A percentile compares a stretch with the other conserved stretches of the same genome.
phyloP scores from a whole-genome alignment of 2,888 invertebrate genomes.

The Pyrochroa serraticornis region DNA sequence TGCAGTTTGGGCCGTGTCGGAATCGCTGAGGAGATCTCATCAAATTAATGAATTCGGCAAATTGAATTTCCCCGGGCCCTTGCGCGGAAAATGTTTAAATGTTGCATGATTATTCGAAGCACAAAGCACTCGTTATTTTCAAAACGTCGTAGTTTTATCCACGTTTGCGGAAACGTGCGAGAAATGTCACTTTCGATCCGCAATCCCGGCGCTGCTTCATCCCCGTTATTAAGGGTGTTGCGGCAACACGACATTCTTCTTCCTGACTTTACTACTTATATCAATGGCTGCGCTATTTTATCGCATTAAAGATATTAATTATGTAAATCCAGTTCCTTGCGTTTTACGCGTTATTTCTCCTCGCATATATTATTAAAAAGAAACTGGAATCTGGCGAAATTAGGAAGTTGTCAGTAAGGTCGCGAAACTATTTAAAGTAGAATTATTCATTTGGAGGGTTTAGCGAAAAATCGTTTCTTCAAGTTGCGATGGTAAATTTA shows the following conservation, averaged over 20 bases:
- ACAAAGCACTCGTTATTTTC: constrained; percentile 25
- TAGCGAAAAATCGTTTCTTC: too few relatives aligned
- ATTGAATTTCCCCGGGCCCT: constrained; percentile 22
- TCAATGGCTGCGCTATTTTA: constrained; percentile 1
- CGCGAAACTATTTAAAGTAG: too few relatives aligned
- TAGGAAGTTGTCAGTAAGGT: too few relatives aligned
- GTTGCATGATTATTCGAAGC: constrained; percentile 22
- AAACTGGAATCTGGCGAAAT: not conserved
- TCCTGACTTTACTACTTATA: constrained; percentile 1
- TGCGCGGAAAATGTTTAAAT: constrained; percentile 12
- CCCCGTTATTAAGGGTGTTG: constrained; percentile 19
- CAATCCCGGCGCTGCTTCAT: not conserved
- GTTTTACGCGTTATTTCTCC: not conserved
- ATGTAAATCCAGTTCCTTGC: not conserved
- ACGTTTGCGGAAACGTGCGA: constrained; percentile 23
- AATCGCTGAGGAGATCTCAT: constrained; percentile 13
- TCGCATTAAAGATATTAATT: constrained; percentile 12
- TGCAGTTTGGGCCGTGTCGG: constrained; percentile 14
- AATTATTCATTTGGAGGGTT: too few relatives aligned
- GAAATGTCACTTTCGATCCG: constrained; percentile 19
- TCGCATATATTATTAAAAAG: not conserved
- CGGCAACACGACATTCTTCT: constrained; percentile 5
- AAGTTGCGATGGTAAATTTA: constrained; percentile 6
- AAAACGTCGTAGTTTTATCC: constrained; percentile 19
- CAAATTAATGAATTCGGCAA: constrained; percentile 23